These are phyloP conservation scores for Acrocyrtus sp. DNA, from an alignment of 2,888 invertebrate genomes.

Conservation along the genomic window DNA sequence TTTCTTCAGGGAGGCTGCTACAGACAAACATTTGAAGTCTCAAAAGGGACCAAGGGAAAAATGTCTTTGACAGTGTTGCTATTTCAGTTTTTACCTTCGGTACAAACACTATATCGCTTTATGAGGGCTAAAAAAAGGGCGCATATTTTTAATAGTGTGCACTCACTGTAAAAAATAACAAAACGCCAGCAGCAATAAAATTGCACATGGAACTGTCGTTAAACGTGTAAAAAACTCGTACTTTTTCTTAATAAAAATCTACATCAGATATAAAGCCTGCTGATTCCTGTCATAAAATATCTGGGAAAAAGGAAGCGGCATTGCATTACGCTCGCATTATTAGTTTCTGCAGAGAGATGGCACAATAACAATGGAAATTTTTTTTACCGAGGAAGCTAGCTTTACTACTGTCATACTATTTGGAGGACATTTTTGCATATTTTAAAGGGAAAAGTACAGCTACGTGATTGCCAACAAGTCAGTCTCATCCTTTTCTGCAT, in stretches of 20 bases:
- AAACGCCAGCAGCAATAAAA: slow-evolving; percentile 43
- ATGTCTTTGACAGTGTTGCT: too few species aligned
- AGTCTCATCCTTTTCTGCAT: slow-evolving; percentile 7
- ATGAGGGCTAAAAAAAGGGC: too few species aligned
- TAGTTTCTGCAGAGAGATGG: slow-evolving; percentile 32
- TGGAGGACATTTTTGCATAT: slow-evolving; percentile 29
- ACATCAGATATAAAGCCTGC: slow-evolving; percentile 15
- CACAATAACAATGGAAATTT: slow-evolving; percentile 37
- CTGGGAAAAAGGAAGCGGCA: slow-evolving; percentile 8
- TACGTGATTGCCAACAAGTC: slow-evolving; percentile 38
- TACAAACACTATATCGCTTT: too few species aligned
- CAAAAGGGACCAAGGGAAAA: too few species aligned
- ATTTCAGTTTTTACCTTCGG: too few species aligned
- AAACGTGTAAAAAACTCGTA: slow-evolving; percentile 28
- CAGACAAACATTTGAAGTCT: too few species aligned
- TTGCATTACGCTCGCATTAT: slow-evolving; percentile 28
- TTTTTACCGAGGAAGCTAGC: slow-evolving; percentile 9
- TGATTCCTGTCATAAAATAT: too few species aligned
- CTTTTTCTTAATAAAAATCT: slow-evolving; percentile 39
- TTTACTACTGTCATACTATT: slow-evolving; percentile 26
- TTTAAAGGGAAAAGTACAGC: slow-evolving; percentile 27
- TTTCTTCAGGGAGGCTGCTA: too few species aligned
- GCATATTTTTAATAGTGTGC: too few species aligned
- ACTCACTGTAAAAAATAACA: too few species aligned
- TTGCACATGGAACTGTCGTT: slow-evolving; percentile 45